Conservation (phyloP, 2,888 invertebrate genomes). For the Drosophila lutescens region DNA sequence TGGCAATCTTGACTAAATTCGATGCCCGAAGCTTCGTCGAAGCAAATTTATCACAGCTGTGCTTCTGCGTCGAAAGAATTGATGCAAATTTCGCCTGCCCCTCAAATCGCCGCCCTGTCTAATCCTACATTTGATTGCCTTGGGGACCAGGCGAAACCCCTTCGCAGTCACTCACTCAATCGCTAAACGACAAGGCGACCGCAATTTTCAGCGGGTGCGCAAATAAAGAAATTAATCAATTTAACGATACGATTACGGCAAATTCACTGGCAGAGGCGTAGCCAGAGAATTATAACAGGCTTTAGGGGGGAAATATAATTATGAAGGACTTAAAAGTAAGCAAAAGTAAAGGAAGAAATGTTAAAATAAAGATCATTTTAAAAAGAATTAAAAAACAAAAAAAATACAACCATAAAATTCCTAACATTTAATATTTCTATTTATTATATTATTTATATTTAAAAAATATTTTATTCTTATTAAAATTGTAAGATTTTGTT, state of each 20-base stretch:
- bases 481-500: too few species aligned
- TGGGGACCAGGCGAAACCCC: conserved; percentile 14
- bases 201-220: conserved; percentile 33
- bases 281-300: background rate
- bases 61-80: background rate
- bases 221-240: conserved; percentile 70
- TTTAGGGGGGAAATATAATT: background rate
- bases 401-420: too few species aligned
- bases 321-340: rapidly evolving
- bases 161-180: conserved; percentile 20
- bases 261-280: background rate
- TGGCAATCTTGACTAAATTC: background rate
- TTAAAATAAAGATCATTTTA: background rate
- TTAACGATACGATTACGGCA: conserved; percentile 59
- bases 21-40: too few species aligned
- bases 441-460: too few species aligned
- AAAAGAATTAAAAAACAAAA: too few species aligned
- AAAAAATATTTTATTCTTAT: too few species aligned
- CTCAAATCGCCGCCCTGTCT: conserved; percentile 5
- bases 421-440: too few species aligned
- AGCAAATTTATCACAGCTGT: background rate
- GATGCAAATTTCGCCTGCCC: conserved; percentile 5
- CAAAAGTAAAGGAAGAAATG: background rate
- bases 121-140: conserved; percentile 22
- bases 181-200: conserved; percentile 26